phyloP scores from a whole-genome alignment of 1,140 invertebrate species.

The Dreissena polymorpha region DNA sequence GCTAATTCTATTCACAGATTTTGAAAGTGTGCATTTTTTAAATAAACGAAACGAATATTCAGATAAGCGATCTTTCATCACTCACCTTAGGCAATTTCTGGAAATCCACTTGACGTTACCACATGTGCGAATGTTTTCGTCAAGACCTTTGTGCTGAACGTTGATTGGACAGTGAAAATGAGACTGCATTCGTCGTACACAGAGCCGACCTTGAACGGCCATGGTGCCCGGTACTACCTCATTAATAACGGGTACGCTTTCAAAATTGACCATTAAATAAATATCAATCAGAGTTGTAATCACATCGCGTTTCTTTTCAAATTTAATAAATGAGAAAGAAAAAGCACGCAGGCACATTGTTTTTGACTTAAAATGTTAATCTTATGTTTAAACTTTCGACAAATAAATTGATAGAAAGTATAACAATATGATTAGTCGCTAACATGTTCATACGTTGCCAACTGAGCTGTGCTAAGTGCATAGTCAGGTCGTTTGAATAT shows the following conservation, averaged over 20 bases:
- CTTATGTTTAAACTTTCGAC: too few relatives aligned
- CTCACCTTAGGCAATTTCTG: not conserved
- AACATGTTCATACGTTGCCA: too few relatives aligned
- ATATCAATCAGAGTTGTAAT: too few relatives aligned
- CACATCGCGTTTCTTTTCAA: not conserved
- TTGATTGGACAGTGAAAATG: slow-evolving; percentile 40
- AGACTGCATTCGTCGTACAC: slow-evolving; percentile 1
- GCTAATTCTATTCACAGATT: too few relatives aligned
- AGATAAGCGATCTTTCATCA: too few relatives aligned
- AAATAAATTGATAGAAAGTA: too few relatives aligned
- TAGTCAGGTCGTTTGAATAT: too few relatives aligned
- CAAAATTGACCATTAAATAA: not conserved
- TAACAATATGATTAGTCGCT: too few relatives aligned
- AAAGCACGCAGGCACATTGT: not conserved
- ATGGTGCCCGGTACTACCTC: slow-evolving; percentile 30
- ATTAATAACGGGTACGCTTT: slow-evolving; percentile 42
- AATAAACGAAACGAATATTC: too few relatives aligned
- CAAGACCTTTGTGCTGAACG: not conserved
- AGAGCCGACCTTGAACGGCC: not conserved
- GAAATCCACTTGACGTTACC: not conserved
- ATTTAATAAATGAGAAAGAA: not conserved
- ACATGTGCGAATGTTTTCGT: not conserved
- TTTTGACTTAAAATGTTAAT: too few relatives aligned
- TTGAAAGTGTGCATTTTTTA: too few relatives aligned
- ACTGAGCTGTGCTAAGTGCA: too few relatives aligned